These are phyloP conservation scores for Contarinia nasturtii DNA, from an alignment of 1,140 invertebrate species.

Conservation along the genomic window DNA sequence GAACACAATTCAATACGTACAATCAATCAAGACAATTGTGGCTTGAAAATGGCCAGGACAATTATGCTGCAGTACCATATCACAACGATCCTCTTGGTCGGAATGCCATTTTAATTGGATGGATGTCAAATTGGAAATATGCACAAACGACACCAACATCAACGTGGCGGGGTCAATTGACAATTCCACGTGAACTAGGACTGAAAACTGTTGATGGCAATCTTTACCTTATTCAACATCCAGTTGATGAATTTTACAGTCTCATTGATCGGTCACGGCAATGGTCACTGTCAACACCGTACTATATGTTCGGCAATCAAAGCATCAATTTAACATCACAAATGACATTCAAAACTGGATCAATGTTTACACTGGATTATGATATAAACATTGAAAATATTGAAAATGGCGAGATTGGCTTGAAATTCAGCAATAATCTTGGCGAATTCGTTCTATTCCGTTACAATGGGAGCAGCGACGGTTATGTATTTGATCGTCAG, in stretches of 20 bases:
- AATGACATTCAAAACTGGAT: not conserved
- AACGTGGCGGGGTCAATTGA: not conserved
- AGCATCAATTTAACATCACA: not conserved
- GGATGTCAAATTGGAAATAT: not conserved
- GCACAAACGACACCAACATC: not conserved
- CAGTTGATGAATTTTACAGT: not conserved
- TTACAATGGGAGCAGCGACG: not conserved
- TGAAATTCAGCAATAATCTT: not conserved
- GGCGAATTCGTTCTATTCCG: not conserved
- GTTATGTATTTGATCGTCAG: not conserved
- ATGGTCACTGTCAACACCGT: not conserved
- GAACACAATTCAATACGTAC: not conserved
- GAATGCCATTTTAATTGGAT: not conserved
- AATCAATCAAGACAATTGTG: not conserved
- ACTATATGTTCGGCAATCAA: not conserved
- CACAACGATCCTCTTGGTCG: not conserved
- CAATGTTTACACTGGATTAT: not conserved
- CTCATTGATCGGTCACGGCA: not conserved
- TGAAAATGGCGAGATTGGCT: not conserved
- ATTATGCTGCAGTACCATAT: not conserved
- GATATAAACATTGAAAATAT: not conserved
- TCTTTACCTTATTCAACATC: not conserved
- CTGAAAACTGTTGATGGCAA: not conserved
- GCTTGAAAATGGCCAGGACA: not conserved
- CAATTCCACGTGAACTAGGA: not conserved